phyloP scores from a whole-genome alignment of 2,888 invertebrate species.

The Chrysolina americana region DNA sequence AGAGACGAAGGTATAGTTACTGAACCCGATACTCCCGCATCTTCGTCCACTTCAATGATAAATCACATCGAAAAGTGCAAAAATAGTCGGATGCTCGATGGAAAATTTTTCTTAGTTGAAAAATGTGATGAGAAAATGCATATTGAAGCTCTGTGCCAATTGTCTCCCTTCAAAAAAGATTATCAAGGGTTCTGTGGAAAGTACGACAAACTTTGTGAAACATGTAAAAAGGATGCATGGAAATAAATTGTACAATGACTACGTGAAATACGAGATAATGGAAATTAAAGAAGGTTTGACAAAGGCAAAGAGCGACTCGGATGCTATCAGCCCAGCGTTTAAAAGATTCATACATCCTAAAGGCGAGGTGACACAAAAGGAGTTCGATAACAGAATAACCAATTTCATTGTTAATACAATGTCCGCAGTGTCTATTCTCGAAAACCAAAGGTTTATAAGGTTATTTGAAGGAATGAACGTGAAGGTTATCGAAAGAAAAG shows the following conservation, averaged over 20 bases:
- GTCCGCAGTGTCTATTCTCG: conserved; percentile 11
- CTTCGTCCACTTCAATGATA: conserved; percentile 29
- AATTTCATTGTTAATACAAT: conserved; percentile 21
- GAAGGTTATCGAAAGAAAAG: background rate
- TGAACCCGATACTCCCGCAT: conserved; percentile 24
- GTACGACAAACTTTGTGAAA: conserved; percentile 19
- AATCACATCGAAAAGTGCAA: conserved; percentile 32
- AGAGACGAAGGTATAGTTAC: conserved; percentile 21
- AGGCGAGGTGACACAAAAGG: conserved; percentile 12
- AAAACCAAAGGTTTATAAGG: background rate
- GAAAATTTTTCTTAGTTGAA: conserved; percentile 35
- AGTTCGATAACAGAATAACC: conserved; percentile 5
- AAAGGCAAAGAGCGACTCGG: conserved; percentile 6
- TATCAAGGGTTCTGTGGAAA: conserved; percentile 18
- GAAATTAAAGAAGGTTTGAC: background rate
- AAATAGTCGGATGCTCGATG: conserved; percentile 36
- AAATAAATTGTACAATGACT: conserved; percentile 18
- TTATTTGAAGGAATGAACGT: background rate
- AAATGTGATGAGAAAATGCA: conserved; percentile 37
- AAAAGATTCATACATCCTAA: conserved; percentile 11
- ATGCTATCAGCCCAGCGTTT: background rate
- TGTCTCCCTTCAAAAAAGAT: conserved; percentile 16
- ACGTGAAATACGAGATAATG: conserved; percentile 19
- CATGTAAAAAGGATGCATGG: conserved; percentile 19
- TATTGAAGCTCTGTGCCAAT: conserved; percentile 16